Evolutionary conservation across 2,113 vertebrate genomes (phyloP).

Genomic region (Brachyistius frenatus): DNA sequence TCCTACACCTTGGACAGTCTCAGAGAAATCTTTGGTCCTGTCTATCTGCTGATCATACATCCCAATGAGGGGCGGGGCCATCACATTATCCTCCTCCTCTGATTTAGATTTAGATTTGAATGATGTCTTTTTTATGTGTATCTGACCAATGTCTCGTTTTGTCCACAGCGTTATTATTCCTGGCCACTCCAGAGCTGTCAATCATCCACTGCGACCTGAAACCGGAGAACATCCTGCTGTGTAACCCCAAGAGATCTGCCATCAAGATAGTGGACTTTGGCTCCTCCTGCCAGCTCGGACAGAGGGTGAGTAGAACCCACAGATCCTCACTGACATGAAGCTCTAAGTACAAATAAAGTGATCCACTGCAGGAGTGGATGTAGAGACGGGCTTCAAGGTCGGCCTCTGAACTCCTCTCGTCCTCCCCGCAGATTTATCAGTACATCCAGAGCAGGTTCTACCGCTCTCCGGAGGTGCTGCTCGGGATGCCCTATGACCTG

Average conservation of each 20-base stretch:
- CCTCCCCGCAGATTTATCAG: slow-evolving; percentile 90
- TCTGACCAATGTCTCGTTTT: neutral
- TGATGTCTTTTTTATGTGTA: neutral
- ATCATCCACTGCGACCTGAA: slow-evolving; percentile 99
- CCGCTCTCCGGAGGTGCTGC: slow-evolving; percentile 93
- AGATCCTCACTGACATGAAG: too few relatives aligned
- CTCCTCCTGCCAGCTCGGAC: slow-evolving; percentile 94
- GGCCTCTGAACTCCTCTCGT: neutral
- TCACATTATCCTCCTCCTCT: too few relatives aligned
- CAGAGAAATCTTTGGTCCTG: too few relatives aligned
- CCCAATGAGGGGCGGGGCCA: too few relatives aligned
- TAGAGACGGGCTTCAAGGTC: too few relatives aligned
- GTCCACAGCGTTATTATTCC: slow-evolving; percentile 89
- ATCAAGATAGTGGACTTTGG: slow-evolving; percentile 97
- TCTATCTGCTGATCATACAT: too few relatives aligned
- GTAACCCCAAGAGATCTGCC: slow-evolving; percentile 95
- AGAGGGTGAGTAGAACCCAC: slow-evolving; percentile 85
- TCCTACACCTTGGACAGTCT: too few relatives aligned
- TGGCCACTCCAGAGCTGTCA: slow-evolving; percentile 95
- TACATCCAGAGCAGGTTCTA: slow-evolving; percentile 97
- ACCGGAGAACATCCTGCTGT: slow-evolving; percentile 96
- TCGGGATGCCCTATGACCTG: slow-evolving; percentile 95
- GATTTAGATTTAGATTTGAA: too few relatives aligned
- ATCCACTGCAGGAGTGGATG: too few relatives aligned
- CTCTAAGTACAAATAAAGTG: too few relatives aligned